A percentile compares a stretch with the other conserved stretches of the same genome.
These are phyloP conservation scores for Sinocyclocheilus anshuiensis DNA, from an alignment of 2,113 vertebrate genomes.

Conservation along the genomic window DNA sequence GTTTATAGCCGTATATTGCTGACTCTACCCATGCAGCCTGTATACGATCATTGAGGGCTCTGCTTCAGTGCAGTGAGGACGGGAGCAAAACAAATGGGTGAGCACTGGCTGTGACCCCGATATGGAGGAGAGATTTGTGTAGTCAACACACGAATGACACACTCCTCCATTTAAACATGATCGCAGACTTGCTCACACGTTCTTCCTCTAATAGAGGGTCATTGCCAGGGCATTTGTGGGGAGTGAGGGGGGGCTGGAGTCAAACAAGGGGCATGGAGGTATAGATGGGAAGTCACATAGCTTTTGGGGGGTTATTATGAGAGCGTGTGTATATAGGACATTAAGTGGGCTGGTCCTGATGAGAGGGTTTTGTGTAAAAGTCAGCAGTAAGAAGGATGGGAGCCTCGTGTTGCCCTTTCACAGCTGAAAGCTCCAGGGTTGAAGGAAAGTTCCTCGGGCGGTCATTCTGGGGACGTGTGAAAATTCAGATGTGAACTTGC, in stretches of 20 bases:
- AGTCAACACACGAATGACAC: slow-evolving; percentile 63
- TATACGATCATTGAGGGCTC: slow-evolving; percentile 20
- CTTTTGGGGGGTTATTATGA: slow-evolving; percentile 21
- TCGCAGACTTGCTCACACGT: slow-evolving; percentile 55
- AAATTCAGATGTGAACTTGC: slow-evolving; percentile 49
- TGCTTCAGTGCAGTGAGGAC: slow-evolving; percentile 10
- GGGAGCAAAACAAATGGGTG: slow-evolving; percentile 68
- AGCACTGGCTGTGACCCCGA: slow-evolving; percentile 71
- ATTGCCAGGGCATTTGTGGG: slow-evolving; percentile 77
- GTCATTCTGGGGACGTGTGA: slow-evolving; percentile 73
- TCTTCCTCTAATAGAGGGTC: slow-evolving; percentile 68
- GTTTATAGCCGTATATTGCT: background rate
- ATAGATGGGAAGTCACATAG: slow-evolving; percentile 77
- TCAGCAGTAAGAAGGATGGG: slow-evolving; percentile 36
- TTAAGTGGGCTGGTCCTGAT: slow-evolving; percentile 40
- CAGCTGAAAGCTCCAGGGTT: slow-evolving; percentile 71
- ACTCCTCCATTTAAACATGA: slow-evolving; percentile 70
- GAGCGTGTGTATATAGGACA: slow-evolving; percentile 21
- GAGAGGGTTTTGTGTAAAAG: slow-evolving; percentile 43
- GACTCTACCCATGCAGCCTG: background rate
- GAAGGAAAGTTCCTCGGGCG: slow-evolving; percentile 68
- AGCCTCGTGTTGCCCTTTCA: slow-evolving; percentile 60
- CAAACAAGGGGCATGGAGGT: slow-evolving; percentile 77
- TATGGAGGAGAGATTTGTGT: slow-evolving; percentile 69
- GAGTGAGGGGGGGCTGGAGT: slow-evolving; percentile 71